Percentiles rank a stretch among this genome's conserved stretches.
These are phyloP conservation scores for Tetheella fluctuosa DNA, from an alignment of 2,888 invertebrate genomes.

Conservation along the genomic window DNA sequence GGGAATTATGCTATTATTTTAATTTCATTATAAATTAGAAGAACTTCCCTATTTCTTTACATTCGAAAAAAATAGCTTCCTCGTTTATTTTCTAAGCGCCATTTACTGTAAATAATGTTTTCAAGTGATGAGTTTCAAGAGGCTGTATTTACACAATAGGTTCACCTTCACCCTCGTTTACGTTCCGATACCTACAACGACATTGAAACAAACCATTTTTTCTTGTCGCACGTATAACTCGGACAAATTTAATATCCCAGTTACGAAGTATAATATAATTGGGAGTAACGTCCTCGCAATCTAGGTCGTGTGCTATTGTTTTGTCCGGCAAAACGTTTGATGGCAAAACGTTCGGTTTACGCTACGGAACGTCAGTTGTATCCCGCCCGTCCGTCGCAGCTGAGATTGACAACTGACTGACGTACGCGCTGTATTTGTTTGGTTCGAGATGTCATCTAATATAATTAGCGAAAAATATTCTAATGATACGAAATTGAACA, in stretches of 20 bases:
- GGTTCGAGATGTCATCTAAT: constrained; percentile 75
- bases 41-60: constrained; percentile 1
- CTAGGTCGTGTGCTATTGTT: constrained; percentile 63
- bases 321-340: constrained; percentile 49
- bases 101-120: constrained; percentile 29
- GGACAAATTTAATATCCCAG: constrained; percentile 40
- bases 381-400: constrained; percentile 48
- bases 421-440: constrained; percentile 58
- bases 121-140: constrained; percentile 23
- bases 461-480: constrained; percentile 69
- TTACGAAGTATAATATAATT: constrained; percentile 35
- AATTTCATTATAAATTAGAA: not conserved
- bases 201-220: constrained; percentile 51
- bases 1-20: not conserved
- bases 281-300: constrained; percentile 46
- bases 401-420: constrained; percentile 67
- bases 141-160: constrained; percentile 36
- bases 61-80: constrained; percentile 12
- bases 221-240: constrained; percentile 35
- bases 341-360: constrained; percentile 67
- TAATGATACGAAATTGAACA: constrained; percentile 71
- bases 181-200: constrained; percentile 42
- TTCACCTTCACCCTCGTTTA: constrained; percentile 53
- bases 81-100: constrained; percentile 2
- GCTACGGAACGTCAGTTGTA: constrained; percentile 63